Evolutionary conservation across 2,113 vertebrate species (phyloP).

Genomic region (Pseudonaja textilis): DNA sequence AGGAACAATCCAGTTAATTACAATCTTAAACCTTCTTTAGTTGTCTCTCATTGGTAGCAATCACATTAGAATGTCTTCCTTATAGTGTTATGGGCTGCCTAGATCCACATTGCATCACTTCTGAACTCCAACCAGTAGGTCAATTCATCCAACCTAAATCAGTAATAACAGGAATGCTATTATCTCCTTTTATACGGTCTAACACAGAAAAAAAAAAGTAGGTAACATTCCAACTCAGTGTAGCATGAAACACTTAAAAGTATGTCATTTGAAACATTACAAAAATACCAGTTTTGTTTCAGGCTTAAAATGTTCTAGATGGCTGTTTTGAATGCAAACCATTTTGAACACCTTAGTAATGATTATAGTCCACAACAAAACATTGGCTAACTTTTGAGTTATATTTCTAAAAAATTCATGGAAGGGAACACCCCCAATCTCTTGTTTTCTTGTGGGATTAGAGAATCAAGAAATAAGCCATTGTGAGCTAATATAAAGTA

Average conservation of each 20-base stretch:
- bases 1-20: neutral
- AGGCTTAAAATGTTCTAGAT: neutral
- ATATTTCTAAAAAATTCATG: neutral
- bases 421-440: neutral
- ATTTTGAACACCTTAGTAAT: neutral
- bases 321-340: neutral
- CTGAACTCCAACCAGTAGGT: neutral
- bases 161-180: neutral
- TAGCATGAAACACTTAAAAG: neutral
- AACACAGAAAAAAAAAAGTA: neutral
- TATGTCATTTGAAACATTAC: neutral
- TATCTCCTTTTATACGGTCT: neutral
- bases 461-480: neutral
- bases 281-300: neutral
- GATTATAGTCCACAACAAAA: neutral
- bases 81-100: neutral
- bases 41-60: neutral
- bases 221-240: neutral
- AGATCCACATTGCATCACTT: neutral
- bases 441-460: neutral
- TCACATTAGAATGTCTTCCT: neutral
- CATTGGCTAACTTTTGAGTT: neutral
- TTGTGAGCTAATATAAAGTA: neutral
- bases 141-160: neutral
- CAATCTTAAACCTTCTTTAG: neutral